A percentile compares a stretch with the other conserved stretches of the same genome.
These are phyloP conservation scores for Geotrypetes seraphini DNA, from an alignment of 2,797 vertebrate genomes.

Conservation along the genomic window DNA sequence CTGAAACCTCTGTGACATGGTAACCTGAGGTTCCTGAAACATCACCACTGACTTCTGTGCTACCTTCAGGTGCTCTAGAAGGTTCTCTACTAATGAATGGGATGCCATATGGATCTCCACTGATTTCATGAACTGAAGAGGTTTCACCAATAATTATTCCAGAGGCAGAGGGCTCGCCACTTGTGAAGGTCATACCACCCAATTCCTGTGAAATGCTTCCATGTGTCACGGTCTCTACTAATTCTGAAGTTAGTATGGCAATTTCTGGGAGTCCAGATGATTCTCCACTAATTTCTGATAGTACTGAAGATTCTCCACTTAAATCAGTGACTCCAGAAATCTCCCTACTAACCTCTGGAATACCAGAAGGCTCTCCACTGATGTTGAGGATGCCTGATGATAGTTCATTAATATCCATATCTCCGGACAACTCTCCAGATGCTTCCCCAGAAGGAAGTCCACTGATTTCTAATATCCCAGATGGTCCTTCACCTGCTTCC, in stretches of 20 bases:
- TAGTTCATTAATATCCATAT: conserved; percentile 33
- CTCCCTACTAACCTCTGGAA: conserved; percentile 46
- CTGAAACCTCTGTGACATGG: conserved; percentile 1
- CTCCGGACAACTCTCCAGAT: conserved; percentile 55
- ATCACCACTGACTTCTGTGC: conserved; percentile 18
- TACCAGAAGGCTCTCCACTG: conserved; percentile 35
- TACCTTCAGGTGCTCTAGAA: conserved; percentile 29
- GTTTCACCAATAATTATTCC: conserved; percentile 29
- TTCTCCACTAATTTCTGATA: conserved; percentile 34
- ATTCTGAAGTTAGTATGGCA: conserved; percentile 55
- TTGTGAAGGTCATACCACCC: conserved; percentile 40
- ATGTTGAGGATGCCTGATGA: conserved; percentile 41
- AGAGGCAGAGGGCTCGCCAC: conserved; percentile 42
- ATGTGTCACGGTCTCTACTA: conserved; percentile 46
- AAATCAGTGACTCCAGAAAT: conserved; percentile 43
- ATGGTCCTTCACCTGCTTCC: conserved; percentile 62
- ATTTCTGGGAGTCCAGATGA: conserved; percentile 17
- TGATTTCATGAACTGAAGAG: conserved; percentile 38
- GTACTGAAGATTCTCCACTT: conserved; percentile 45
- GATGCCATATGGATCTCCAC: conserved; percentile 35
- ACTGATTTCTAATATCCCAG: conserved; percentile 57
- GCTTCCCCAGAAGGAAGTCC: conserved; percentile 41
- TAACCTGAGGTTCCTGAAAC: conserved; percentile 21
- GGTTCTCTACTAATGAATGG: conserved; percentile 32
- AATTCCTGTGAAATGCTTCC: conserved; percentile 51